These are phyloP conservation scores for Hipparchia semele DNA, from an alignment of 2,888 invertebrate species.

Conservation along the genomic window DNA sequence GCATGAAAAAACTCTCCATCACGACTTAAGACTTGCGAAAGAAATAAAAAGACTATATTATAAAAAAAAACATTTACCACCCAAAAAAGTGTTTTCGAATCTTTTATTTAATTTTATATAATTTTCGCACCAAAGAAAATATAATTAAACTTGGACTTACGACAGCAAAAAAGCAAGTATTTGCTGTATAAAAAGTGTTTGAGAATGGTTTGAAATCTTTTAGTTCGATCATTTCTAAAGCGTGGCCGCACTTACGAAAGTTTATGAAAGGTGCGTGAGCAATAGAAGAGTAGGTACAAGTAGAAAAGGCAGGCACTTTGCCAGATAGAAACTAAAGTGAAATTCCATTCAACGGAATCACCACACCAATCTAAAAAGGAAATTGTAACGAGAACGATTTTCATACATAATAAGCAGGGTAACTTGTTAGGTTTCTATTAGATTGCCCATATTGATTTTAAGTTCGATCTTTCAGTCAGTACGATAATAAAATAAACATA, in stretches of 20 bases:
- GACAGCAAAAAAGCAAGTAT: slow-evolving; percentile 10
- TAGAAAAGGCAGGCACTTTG: slow-evolving; percentile 34
- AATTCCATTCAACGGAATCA: slow-evolving; percentile 31
- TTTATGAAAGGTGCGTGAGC: slow-evolving; percentile 38
- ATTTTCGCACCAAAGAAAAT: slow-evolving; percentile 7
- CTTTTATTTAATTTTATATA: background rate
- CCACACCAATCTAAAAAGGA: slow-evolving; percentile 23
- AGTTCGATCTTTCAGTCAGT: background rate
- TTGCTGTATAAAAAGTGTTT: slow-evolving; percentile 4
- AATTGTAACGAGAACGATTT: slow-evolving; percentile 19
- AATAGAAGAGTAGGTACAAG: slow-evolving; percentile 17
- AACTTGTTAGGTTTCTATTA: background rate
- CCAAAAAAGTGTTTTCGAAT: background rate
- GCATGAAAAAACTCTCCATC: background rate
- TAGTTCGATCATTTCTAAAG: slow-evolving; percentile 13
- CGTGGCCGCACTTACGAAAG: slow-evolving; percentile 34
- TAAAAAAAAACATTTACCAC: background rate
- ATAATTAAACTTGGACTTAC: background rate
- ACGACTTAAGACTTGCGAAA: background rate
- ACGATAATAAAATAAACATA: background rate
- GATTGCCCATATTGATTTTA: background rate
- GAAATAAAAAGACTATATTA: background rate
- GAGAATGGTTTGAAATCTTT: slow-evolving; percentile 4
- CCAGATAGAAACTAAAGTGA: slow-evolving; percentile 35
- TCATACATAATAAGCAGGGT: background rate